These are phyloP conservation scores for Limnothrissa miodon DNA, from an alignment of 2,113 vertebrate species.

Conservation along the genomic window DNA sequence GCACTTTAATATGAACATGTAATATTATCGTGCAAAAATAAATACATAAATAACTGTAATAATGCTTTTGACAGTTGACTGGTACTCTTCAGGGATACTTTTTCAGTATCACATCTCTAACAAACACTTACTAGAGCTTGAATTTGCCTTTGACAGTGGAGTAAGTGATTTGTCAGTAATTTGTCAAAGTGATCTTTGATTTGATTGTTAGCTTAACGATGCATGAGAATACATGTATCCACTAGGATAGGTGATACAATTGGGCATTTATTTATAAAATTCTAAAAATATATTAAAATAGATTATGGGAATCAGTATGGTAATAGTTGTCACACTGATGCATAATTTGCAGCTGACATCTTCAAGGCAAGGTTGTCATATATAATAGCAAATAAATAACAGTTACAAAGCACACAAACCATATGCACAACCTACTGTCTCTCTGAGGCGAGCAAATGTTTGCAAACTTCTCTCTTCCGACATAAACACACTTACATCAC, in stretches of 20 bases:
- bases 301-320: neutral
- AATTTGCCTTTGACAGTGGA: neutral
- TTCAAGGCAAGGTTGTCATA: constrained; percentile 69
- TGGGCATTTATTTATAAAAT: neutral
- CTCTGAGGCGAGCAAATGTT: neutral
- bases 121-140: neutral
- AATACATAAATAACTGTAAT: constrained; percentile 35
- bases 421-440: constrained; percentile 23
- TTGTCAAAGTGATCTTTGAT: too few relatives aligned
- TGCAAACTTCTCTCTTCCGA: constrained; percentile 14
- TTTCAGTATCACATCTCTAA: neutral
- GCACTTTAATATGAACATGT: constrained; percentile 71
- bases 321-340: constrained; percentile 50
- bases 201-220: neutral
- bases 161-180: neutral
- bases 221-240: neutral
- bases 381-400: constrained; percentile 57
- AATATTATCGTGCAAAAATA: constrained; percentile 50
- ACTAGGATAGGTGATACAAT: neutral
- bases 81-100: constrained; percentile 15
- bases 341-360: constrained; percentile 61
- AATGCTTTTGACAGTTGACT: constrained; percentile 31
- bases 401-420: constrained; percentile 54
- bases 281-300: neutral
- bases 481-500: constrained; percentile 30